Conservation (phyloP, 2,113 vertebrate genomes). For the Rhea pennata region DNA sequence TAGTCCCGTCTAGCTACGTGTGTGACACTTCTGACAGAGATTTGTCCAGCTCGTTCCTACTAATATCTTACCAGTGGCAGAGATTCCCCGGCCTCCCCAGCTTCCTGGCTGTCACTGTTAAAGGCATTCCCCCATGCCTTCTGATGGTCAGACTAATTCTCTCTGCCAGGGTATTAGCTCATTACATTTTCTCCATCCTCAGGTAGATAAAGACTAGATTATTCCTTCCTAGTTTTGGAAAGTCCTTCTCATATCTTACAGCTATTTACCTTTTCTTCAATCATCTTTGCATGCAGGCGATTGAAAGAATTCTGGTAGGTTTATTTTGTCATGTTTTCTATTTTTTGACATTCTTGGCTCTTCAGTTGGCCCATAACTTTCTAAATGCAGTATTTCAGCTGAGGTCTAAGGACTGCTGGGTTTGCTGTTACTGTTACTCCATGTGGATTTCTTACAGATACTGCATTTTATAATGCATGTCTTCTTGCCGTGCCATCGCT, state of each 20-base stretch:
- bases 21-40: not conserved
- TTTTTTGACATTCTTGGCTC: not conserved
- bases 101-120: rapidly evolving
- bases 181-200: not conserved
- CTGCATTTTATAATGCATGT: not conserved
- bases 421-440: not conserved
- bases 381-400: not conserved
- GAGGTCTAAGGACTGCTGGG: not conserved
- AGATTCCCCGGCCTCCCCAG: rapidly evolving
- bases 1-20: not conserved
- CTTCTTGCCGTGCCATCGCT: not conserved
- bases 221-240: not conserved
- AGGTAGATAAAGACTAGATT: not conserved
- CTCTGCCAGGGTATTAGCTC: not conserved
- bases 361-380: not conserved
- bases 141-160: not conserved
- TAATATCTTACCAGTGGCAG: not conserved
- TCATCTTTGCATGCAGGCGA: not conserved
- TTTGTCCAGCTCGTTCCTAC: not conserved
- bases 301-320: not conserved
- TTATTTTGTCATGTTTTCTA: not conserved
- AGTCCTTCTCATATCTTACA: not conserved
- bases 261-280: not conserved
- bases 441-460: not conserved
- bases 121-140: not conserved